These are phyloP conservation scores for Scaptomyza hsui DNA, from an alignment of 1,140 invertebrate genomes.

Conservation along the genomic window DNA sequence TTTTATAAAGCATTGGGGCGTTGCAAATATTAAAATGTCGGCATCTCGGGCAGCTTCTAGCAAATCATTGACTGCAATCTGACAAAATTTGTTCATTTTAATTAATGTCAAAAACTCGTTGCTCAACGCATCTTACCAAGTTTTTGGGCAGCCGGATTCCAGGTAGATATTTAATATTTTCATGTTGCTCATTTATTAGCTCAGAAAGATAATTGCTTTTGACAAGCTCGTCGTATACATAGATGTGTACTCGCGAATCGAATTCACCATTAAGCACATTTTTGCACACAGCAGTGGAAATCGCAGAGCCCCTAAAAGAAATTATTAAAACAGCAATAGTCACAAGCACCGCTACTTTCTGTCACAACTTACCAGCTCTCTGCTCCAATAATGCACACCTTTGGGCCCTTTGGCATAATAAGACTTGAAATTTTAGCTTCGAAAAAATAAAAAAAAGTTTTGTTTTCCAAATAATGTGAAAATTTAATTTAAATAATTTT, in stretches of 20 bases:
- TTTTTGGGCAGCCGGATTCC: constrained; percentile 58
- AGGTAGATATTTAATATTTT: constrained; percentile 69
- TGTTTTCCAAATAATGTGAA: not conserved
- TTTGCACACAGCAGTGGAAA: constrained; percentile 57
- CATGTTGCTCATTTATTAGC: constrained; percentile 61
- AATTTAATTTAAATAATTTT: constrained; percentile 27
- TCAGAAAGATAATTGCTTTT: constrained; percentile 45
- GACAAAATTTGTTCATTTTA: not conserved
- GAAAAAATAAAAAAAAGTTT: not conserved
- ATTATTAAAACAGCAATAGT: not conserved
- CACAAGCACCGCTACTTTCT: not conserved
- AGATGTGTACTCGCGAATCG: constrained; percentile 56
- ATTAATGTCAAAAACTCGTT: not conserved
- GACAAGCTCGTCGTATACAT: constrained; percentile 60
- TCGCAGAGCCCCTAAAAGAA: constrained; percentile 60
- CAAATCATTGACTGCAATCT: constrained; percentile 97
- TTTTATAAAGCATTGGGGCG: constrained; percentile 97
- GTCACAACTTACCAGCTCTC: constrained; percentile 59
- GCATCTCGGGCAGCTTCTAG: constrained; percentile 94
- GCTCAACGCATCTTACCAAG: constrained; percentile 38
- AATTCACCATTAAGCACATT: constrained; percentile 46
- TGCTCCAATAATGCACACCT: constrained; percentile 71
- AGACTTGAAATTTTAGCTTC: constrained; percentile 28
- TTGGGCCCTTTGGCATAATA: constrained; percentile 42
- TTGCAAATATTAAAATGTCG: constrained; percentile 98